A percentile compares a stretch with the other conserved stretches of the same genome.
phyloP scores from a whole-genome alignment of 2,113 vertebrate species.

The Marmota monax region DNA sequence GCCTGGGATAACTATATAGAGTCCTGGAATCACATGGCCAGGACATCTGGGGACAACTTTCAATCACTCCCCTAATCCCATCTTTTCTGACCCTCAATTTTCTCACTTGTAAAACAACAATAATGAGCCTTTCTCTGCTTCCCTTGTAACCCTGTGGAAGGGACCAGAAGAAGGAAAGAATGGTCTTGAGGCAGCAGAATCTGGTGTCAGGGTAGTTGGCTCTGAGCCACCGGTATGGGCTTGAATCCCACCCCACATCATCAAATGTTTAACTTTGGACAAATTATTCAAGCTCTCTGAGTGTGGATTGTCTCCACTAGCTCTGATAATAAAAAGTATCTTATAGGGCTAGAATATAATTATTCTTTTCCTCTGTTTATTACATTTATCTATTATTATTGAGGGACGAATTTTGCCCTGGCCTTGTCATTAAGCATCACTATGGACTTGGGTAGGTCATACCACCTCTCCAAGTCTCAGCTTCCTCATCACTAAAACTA shows the following conservation, averaged over 20 bases:
- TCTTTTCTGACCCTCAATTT: background rate
- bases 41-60: background rate
- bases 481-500: background rate
- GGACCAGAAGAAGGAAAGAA: background rate
- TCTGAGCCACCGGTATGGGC: background rate
- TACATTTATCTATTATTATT: background rate
- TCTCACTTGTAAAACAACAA: background rate
- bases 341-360: background rate
- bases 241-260: background rate
- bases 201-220: background rate
- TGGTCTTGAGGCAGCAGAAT: background rate
- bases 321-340: background rate
- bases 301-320: background rate
- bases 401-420: background rate
- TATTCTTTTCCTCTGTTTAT: background rate
- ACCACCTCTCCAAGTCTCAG: background rate
- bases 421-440: background rate
- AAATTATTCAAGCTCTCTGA: background rate
- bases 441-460: background rate
- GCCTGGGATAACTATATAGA: background rate
- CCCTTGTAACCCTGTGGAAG: background rate
- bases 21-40: background rate
- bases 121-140: background rate
- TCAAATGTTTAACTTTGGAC: background rate
- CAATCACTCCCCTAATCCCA: accelerated